Evolutionary conservation across 1,140 invertebrate species (phyloP).

Genomic region (Drosophila funebris): DNA sequence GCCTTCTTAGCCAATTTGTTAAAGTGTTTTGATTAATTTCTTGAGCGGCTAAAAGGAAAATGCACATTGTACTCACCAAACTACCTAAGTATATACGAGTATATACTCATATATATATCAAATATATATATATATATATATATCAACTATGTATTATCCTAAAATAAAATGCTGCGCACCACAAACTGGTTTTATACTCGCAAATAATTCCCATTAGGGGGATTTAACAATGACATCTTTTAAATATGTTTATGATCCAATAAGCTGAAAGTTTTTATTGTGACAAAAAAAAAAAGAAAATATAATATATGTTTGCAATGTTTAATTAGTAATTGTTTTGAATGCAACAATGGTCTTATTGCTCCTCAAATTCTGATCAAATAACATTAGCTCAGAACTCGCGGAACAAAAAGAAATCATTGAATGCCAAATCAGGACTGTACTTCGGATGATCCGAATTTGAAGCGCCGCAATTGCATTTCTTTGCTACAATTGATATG

Average conservation of each 20-base stretch:
- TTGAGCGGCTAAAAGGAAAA: conserved; percentile 1
- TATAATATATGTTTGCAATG: conserved; percentile 30
- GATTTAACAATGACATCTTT: conserved; percentile 3
- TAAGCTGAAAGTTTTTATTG: conserved; percentile 34
- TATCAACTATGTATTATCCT: conserved; percentile 34
- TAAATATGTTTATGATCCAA: conserved; percentile 12
- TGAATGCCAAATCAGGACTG: no score
- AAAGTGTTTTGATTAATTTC: conserved; percentile 27
- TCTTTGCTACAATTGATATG: no score
- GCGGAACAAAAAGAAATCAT: no score
- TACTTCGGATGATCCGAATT: no score
- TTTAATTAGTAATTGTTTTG: conserved; percentile 12
- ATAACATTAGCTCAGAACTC: no score
- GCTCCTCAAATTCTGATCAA: no score
- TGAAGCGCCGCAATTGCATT: no score
- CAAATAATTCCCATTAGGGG: background rate
- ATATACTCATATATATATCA: conserved; percentile 1
- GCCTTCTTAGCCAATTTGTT: conserved; percentile 18
- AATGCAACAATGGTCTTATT: no score
- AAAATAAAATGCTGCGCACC: conserved; percentile 13
- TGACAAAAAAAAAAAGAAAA: conserved; percentile 12
- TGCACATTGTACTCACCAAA: background rate
- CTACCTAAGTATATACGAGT: background rate
- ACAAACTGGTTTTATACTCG: conserved; percentile 23
- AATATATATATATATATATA: conserved; percentile 2